Evolutionary conservation across 2,888 invertebrate genomes (phyloP), one percentile per base, ranked within the genome.

Genomic region (Phrixothrix hirtus): DNA sequence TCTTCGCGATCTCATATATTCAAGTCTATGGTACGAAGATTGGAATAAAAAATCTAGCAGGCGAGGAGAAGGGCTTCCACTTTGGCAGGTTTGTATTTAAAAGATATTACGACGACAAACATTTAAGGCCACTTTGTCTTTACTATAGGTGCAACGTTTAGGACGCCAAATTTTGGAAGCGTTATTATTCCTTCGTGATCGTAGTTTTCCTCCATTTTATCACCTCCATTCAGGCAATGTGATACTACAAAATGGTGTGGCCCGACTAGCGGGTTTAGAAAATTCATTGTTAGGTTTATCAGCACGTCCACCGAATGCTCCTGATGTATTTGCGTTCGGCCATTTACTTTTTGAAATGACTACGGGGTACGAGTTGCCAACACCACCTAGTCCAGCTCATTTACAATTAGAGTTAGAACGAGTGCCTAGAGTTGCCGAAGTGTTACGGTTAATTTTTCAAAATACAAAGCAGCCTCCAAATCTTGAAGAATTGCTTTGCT

Each of bases 331-430:
- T 57, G 85, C 85, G 65, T 87, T 94, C 64, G 93, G 92, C 17
- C 89, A 90, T 73, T 83, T 95, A 67, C 78, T 95, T 48, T 94
- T 89, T 74, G 95, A 95, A 78, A 95, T 95, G 94, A 87, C 92
- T 65, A 87, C 91, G 11, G 95, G 92, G 27, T 85, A 87, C 61
- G 90, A 92, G 68, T 77, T 93, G 58, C 84, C 87, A 62, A 80
- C 87, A 29, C 84, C 91, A 41, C 89, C 89, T 38, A 83, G 88
- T 60, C 83, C 87, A 1, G 85, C 85, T 58, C 84, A 93, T 68
- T 78, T 89, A 72, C 72, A 83, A 73, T 75, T 86, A 75, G 84
- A 88, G 73, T 75, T 89, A 62, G 83, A 84, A 64, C 78, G 82
- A 67, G 84, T 83, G 75, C 88, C 91, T 42, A 86, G 88, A 77